A percentile compares a stretch with the other conserved stretches of the same genome.
Conservation (phyloP, 2,113 vertebrate species). For the Tupaia chinensis region DNA sequence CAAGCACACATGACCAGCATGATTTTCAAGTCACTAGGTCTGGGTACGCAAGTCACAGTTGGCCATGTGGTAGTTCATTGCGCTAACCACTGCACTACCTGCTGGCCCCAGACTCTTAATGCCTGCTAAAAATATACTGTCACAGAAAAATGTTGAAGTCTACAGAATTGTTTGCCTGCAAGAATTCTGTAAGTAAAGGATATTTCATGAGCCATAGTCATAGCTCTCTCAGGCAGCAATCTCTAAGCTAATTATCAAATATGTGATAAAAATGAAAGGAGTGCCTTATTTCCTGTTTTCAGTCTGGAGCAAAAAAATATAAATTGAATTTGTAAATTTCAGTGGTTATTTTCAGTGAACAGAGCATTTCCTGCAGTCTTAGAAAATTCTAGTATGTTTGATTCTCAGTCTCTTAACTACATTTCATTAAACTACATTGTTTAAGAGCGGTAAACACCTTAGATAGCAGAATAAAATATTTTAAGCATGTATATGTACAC, state of each 20-base stretch:
- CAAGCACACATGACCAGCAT: too few relatives aligned
- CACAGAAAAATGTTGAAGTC: neutral
- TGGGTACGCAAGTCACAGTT: too few relatives aligned
- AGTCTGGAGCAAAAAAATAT: neutral
- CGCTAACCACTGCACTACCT: too few relatives aligned
- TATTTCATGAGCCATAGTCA: neutral
- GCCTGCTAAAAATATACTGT: neutral
- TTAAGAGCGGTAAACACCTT: neutral
- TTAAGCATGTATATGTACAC: neutral
- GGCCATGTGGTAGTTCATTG: too few relatives aligned
- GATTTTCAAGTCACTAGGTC: too few relatives aligned
- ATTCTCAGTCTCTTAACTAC: neutral
- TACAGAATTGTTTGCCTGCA: neutral
- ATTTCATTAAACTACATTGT: neutral
- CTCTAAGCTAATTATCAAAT: neutral
- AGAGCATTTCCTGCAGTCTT: neutral
- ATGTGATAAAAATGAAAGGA: neutral
- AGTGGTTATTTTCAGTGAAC: neutral
- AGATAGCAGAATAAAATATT: neutral
- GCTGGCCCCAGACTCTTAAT: neutral
- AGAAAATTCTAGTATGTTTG: neutral
- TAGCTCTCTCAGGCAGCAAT: neutral
- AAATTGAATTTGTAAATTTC: neutral
- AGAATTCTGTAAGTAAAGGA: neutral
- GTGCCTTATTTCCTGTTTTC: neutral